A percentile compares a stretch with the other conserved stretches of the same genome.
These are phyloP conservation scores for Aplysina aerophoba DNA, from an alignment of 37 sponge, comb jelly and placozoan species.

Conservation along the genomic window DNA sequence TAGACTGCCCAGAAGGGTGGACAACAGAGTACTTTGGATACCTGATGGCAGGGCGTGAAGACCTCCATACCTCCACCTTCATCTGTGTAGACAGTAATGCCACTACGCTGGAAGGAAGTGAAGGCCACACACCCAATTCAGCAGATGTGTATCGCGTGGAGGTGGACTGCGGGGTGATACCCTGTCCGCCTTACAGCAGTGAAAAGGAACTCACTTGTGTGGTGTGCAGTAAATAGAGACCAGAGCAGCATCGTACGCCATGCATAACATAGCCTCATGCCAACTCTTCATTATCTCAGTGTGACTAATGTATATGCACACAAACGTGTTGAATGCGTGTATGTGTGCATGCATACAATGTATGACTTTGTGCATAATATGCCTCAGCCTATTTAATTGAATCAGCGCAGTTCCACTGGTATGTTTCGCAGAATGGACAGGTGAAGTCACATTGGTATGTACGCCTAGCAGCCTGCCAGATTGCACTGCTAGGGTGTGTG, in stretches of 20 bases:
- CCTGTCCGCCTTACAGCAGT: constrained; percentile 26
- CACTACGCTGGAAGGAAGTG: not conserved
- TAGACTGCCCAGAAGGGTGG: not conserved
- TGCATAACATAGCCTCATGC: too few species aligned
- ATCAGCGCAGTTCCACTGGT: too few species aligned
- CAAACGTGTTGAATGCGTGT: not conserved
- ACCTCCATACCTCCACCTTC: not conserved
- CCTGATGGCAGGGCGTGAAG: not conserved
- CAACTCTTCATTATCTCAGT: too few species aligned
- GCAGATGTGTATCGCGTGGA: constrained; percentile 1
- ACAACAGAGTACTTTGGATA: constrained; percentile 24
- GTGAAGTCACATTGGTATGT: too few species aligned
- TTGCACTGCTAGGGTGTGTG: too few species aligned
- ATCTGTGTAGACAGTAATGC: not conserved
- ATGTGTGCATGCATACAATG: not conserved
- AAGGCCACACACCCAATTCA: not conserved
- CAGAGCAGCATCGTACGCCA: too few species aligned
- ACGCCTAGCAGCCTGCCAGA: too few species aligned
- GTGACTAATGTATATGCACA: too few species aligned
- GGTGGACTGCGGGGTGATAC: not conserved
- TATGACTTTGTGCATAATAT: constrained; percentile 12
- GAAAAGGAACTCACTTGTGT: constrained; percentile 1
- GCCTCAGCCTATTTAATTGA: too few species aligned
- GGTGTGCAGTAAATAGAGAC: not conserved
- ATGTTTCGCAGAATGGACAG: too few species aligned